Percentiles rank a stretch among this genome's conserved stretches.
Evolutionary conservation across 1,140 invertebrate species (phyloP).

Genomic region (Anadara kagoshimensis): DNA sequence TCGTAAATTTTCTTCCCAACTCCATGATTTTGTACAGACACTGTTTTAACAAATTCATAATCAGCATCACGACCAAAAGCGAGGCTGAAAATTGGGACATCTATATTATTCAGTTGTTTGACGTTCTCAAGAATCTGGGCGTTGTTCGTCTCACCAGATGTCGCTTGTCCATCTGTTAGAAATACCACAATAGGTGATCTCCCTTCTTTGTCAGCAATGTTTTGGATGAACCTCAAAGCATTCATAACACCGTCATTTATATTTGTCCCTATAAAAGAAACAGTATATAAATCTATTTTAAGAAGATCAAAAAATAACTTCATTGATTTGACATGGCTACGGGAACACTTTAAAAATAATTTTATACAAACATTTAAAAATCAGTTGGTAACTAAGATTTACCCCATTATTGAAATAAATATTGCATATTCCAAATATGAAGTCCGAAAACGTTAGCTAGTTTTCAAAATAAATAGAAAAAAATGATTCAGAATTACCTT

Average conservation of each 20-base stretch:
- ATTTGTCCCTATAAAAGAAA: constrained; percentile 53
- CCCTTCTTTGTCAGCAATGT: constrained; percentile 51
- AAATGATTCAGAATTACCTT: too few relatives aligned
- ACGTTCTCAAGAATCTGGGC: constrained; percentile 76
- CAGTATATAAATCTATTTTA: too few relatives aligned
- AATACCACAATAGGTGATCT: constrained; percentile 81
- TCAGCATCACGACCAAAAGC: constrained; percentile 85
- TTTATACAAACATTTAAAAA: too few relatives aligned
- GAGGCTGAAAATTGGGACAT: constrained; percentile 78
- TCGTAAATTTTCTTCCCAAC: constrained; percentile 85
- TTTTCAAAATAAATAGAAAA: too few relatives aligned
- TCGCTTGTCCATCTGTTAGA: constrained; percentile 84
- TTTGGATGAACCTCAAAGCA: constrained; percentile 45
- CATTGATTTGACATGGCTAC: too few relatives aligned
- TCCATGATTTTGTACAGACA: constrained; percentile 81
- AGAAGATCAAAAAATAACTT: too few relatives aligned
- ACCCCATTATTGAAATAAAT: too few relatives aligned
- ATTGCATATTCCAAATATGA: too few relatives aligned
- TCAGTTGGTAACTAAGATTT: too few relatives aligned
- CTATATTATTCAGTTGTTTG: constrained; percentile 40
- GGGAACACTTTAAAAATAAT: too few relatives aligned
- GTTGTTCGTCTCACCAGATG: constrained; percentile 77
- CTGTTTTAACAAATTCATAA: constrained; percentile 79
- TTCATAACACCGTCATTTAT: constrained; percentile 49
- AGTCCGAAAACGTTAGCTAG: too few relatives aligned